Conservation (phyloP, 1,140 invertebrate genomes). For the Platorchestia sp. region DNA sequence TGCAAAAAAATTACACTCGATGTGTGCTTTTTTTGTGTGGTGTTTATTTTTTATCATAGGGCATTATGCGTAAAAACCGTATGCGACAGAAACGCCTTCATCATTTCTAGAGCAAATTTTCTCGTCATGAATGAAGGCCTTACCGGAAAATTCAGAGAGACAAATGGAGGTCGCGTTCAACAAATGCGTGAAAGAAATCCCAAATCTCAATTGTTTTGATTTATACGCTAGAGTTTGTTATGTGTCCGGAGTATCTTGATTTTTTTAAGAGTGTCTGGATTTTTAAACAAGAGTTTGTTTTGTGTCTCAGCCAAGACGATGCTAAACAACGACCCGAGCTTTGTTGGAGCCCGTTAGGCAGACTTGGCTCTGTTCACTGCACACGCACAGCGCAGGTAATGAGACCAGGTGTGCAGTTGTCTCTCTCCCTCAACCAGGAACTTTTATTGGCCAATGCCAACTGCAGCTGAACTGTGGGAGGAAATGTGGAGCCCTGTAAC, state of each 20-base stretch:
- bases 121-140: not conserved
- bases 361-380: not conserved
- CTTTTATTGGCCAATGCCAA: not conserved
- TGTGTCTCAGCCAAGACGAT: not conserved
- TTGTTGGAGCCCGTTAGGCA: not conserved
- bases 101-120: not conserved
- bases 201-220: not conserved
- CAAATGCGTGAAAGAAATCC: not conserved
- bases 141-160: not conserved
- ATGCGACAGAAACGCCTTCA: not conserved
- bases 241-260: not conserved
- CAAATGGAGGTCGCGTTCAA: not conserved
- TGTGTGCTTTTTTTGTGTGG: not conserved
- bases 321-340: not conserved
- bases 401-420: not conserved
- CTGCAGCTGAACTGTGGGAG: not conserved
- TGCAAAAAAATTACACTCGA: no score
- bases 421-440: not conserved
- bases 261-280: no score
- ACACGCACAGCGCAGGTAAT: not conserved
- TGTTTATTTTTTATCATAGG: not conserved
- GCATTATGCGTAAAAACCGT: not conserved
- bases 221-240: not conserved
- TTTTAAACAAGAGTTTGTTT: not conserved
- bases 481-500: not conserved